Evolutionary conservation across 2,888 invertebrate genomes (phyloP).

Genomic region (Psylliodes chrysocephalus): DNA sequence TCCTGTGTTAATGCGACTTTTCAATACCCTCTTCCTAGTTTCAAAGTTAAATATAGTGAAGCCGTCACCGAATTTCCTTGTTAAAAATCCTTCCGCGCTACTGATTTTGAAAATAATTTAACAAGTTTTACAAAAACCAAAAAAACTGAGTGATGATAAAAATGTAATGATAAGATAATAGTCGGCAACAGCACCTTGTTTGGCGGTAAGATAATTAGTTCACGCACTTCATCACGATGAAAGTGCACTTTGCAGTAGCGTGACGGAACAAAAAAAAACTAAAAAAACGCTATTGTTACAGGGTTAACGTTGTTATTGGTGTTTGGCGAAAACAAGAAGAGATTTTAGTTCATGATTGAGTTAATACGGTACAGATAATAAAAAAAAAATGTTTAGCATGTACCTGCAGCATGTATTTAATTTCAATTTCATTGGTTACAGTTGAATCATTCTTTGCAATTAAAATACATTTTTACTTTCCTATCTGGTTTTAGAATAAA

Average conservation of each 20-base stretch:
- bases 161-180: conserved; percentile 28
- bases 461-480: no score
- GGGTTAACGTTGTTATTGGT: not conserved
- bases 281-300: not conserved
- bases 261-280: not conserved
- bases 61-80: no score
- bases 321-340: not conserved
- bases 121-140: conserved; percentile 3
- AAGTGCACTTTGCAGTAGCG: conserved; percentile 18
- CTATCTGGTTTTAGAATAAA: no score
- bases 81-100: not conserved
- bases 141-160: conserved; percentile 21
- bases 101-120: conserved; percentile 5
- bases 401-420: no score
- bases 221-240: conserved; percentile 26
- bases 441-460: no score
- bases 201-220: conserved; percentile 26
- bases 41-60: no score
- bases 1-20: no score
- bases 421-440: no score
- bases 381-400: not conserved
- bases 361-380: not conserved
- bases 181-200: conserved; percentile 24
- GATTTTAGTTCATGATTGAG: not conserved
- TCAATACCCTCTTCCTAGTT: no score